phyloP scores from a whole-genome alignment of 2,113 vertebrate genomes.

The Salvelinus alpinus region DNA sequence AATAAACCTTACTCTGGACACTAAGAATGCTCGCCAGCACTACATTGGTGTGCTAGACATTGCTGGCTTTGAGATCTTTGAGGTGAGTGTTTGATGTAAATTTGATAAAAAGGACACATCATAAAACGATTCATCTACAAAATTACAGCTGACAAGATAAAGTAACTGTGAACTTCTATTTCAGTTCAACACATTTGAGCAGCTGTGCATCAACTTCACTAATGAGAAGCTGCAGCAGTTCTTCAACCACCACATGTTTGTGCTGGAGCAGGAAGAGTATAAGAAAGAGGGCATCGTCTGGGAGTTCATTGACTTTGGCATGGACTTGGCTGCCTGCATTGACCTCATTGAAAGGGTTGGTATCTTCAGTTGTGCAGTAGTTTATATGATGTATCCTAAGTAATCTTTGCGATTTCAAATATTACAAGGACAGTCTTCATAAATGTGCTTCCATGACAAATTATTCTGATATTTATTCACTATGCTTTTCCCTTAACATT shows the following conservation, averaged over 20 bases:
- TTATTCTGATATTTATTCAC: constrained; percentile 22
- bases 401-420: neutral
- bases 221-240: constrained; percentile 84
- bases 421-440: no score
- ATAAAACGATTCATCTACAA: neutral
- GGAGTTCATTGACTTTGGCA: constrained; percentile 83
- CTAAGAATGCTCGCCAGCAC: constrained; percentile 57
- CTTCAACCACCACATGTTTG: constrained; percentile 86
- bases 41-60: constrained; percentile 64
- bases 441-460: no score
- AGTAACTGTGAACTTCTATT: no score
- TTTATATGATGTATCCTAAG: no score
- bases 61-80: constrained; percentile 66
- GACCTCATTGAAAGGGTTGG: constrained; percentile 83
- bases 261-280: constrained; percentile 81
- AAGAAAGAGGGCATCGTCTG: constrained; percentile 80
- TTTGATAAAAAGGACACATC: neutral
- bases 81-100: constrained; percentile 36
- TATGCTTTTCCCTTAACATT: no score
- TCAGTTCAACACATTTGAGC: constrained; percentile 59
- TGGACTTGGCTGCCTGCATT: constrained; percentile 88
- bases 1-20: constrained; percentile 63
- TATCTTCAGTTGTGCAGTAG: no score
- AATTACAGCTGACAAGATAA: neutral
- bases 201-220: constrained; percentile 80